These are phyloP conservation scores for Eucidaris tribuloides DNA, from an alignment of 35 echinoderm and acorn worm species.

Conservation along the genomic window DNA sequence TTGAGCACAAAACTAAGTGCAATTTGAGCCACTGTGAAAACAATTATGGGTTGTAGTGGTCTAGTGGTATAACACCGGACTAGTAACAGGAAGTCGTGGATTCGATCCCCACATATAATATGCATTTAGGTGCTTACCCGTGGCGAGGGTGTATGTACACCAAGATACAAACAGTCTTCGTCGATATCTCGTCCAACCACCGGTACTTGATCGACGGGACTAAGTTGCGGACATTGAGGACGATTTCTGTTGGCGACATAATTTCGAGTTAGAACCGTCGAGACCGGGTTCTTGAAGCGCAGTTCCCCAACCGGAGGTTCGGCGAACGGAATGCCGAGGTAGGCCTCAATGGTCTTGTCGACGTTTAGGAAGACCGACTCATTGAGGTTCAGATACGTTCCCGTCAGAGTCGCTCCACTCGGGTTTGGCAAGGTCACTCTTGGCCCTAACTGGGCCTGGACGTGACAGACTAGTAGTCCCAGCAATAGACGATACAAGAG, in stretches of 20 bases:
- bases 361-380: not conserved
- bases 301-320: constrained; percentile 53
- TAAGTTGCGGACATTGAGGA: not conserved
- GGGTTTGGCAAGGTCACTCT: not conserved
- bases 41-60: too few species aligned
- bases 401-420: not conserved
- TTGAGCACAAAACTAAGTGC: too few species aligned
- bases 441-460: not conserved
- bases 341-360: constrained; percentile 35
- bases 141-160: constrained; percentile 17
- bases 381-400: not conserved
- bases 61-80: too few species aligned
- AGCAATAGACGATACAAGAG: too few species aligned
- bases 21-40: too few species aligned
- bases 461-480: not conserved
- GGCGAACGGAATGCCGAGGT: constrained; percentile 76
- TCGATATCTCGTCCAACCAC: not conserved
- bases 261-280: not conserved
- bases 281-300: constrained; percentile 65
- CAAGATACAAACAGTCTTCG: constrained; percentile 9
- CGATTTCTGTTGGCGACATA: not conserved
- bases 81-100: too few species aligned
- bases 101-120: too few species aligned
- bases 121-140: too few species aligned
- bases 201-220: not conserved